Evolutionary conservation across 2,888 invertebrate genomes (phyloP), one percentile per base, ranked within the genome.

Genomic region (Volucella bombylans): DNA sequence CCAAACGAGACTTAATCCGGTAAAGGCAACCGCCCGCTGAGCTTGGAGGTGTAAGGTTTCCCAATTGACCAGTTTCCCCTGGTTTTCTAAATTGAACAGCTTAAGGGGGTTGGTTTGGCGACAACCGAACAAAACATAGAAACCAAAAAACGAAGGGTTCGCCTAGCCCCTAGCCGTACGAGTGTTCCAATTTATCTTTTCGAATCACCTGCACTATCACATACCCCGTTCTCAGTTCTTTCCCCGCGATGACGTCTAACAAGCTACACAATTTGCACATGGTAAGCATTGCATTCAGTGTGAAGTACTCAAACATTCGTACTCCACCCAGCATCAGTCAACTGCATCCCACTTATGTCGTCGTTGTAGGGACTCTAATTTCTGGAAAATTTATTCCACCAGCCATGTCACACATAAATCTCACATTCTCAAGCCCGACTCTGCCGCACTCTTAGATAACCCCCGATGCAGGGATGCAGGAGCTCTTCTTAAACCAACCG

Each of bases 401-500:
- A 23, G 47, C 11, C 71, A 57, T 85, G 81, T 81, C 72, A 59
- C 67, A 76, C 71, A 85, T 85, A 85, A 85, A 85, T 85, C 85
- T 72, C 71, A 39, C 52, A n/a, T 23, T 39, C 11, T 18, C 38
- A 55, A 18, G 23, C 23, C 23, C 55, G 8, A 4, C 39, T 45
- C 3, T 57, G 18, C 47, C 50, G 43, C 68, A 15, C 71, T 45
- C 62, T 81, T 85, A 85, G 85, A 85, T 72, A 81, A 81, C 65
- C 64, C 67, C 68, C 72, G 61, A 57, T 62, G n/a, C n/a, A n/a
- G 80, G 67, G 38, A 55, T 39, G 50, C 61, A 71, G 79, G 57
- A 85, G 80, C 83, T 65, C 47, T 49, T 43, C 57, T 65, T 55
- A 41, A 76, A 54, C 85, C 82, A 80, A 81, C 88, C 90, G 89